A percentile compares a stretch with the other conserved stretches of the same genome.
Evolutionary conservation across 2,797 vertebrate species (phyloP).

Genomic region (Sebastiscus tertius): DNA sequence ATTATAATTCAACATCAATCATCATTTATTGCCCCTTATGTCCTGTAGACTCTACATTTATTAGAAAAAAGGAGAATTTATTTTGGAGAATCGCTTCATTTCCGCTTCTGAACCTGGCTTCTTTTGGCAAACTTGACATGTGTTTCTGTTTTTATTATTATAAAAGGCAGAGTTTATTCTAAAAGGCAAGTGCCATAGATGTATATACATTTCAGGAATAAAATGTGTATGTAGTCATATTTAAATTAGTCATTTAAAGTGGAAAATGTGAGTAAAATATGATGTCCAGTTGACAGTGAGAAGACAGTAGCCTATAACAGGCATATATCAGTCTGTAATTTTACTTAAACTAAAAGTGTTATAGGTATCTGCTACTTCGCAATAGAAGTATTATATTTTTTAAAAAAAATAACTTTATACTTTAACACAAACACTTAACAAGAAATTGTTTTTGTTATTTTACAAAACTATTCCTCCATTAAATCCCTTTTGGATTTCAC

Average conservation of each 20-base stretch:
- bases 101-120: background rate
- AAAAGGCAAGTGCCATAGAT: background rate
- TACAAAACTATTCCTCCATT: background rate
- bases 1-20: background rate
- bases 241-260: background rate
- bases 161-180: background rate
- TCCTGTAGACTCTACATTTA: background rate
- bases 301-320: background rate
- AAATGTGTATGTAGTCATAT: background rate
- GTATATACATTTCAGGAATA: background rate
- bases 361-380: background rate
- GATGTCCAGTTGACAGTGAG: background rate
- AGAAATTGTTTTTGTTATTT: background rate
- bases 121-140: background rate
- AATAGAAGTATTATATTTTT: background rate
- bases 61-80: conserved; percentile 9
- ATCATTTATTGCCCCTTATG: accelerated
- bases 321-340: background rate
- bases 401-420: background rate
- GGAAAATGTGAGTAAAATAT: background rate
- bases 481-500: background rate
- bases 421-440: background rate
- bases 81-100: background rate
- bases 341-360: background rate
- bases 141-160: background rate